A percentile compares a stretch with the other conserved stretches of the same genome.
phyloP scores from a whole-genome alignment of 2,888 invertebrate genomes.

The Macrosoma leucophasiata region DNA sequence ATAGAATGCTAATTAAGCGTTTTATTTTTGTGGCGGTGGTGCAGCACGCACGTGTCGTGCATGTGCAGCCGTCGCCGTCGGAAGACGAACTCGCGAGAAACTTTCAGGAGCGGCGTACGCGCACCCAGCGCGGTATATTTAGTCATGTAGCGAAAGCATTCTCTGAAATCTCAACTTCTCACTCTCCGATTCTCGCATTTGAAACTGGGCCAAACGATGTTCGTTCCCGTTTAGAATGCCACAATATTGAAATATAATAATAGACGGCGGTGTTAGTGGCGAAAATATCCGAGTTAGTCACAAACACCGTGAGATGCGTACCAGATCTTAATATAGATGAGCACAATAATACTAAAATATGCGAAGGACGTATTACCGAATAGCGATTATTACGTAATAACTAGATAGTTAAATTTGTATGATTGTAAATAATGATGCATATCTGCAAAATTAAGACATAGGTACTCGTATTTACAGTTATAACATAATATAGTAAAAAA shows the following conservation, averaged over 20 bases:
- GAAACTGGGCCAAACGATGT: slow-evolving; percentile 74
- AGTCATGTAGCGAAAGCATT: slow-evolving; percentile 66
- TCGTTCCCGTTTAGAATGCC: slow-evolving; percentile 68
- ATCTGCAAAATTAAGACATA: too few relatives aligned
- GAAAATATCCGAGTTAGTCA: slow-evolving; percentile 70
- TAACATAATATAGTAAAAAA: too few relatives aligned
- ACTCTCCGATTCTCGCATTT: slow-evolving; percentile 69
- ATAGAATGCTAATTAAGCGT: too few relatives aligned
- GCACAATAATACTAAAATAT: slow-evolving; percentile 63
- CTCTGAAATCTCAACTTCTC: slow-evolving; percentile 67
- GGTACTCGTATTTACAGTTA: too few relatives aligned
- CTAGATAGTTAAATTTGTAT: slow-evolving; percentile 5
- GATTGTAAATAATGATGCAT: too few relatives aligned
- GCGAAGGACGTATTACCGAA: slow-evolving; percentile 46
- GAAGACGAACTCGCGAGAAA: slow-evolving; percentile 8
- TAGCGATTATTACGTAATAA: slow-evolving; percentile 17
- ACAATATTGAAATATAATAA: slow-evolving; percentile 74
- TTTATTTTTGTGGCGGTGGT: slow-evolving; percentile 7
- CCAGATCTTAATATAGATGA: slow-evolving; percentile 52
- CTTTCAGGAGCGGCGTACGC: slow-evolving; percentile 28
- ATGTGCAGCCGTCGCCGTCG: slow-evolving; percentile 26
- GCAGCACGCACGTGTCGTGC: slow-evolving; percentile 11
- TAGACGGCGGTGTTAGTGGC: slow-evolving; percentile 60
- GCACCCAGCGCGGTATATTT: slow-evolving; percentile 54
- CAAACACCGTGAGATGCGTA: slow-evolving; percentile 50